phyloP scores from a whole-genome alignment of 2,888 invertebrate species.

The Tenthredo notha region DNA sequence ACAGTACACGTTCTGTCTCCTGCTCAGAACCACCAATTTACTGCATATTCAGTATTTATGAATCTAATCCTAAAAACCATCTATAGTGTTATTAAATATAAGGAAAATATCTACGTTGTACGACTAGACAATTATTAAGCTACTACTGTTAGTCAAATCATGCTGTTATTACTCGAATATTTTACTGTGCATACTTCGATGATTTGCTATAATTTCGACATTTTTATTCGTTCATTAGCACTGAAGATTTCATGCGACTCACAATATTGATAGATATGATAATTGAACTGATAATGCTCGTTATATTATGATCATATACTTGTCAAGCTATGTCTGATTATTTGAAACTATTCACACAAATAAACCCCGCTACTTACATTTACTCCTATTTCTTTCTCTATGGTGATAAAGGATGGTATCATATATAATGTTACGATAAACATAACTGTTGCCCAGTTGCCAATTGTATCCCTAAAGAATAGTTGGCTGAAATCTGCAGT shows the following conservation, averaged over 20 bases:
- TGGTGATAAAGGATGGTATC: slow-evolving; percentile 71
- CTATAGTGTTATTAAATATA: neutral
- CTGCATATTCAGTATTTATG: neutral
- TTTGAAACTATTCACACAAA: neutral
- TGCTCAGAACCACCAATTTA: neutral
- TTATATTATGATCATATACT: neutral
- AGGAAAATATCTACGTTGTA: neutral
- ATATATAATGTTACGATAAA: slow-evolving; percentile 72
- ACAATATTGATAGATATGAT: neutral
- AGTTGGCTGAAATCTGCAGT: slow-evolving; percentile 63
- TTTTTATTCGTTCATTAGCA: neutral
- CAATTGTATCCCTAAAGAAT: slow-evolving; percentile 63
- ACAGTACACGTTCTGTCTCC: neutral
- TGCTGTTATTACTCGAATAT: neutral
- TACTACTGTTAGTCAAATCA: slow-evolving; percentile 4
- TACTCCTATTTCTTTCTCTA: slow-evolving; percentile 74
- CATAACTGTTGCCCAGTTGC: slow-evolving; percentile 67
- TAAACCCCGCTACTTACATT: slow-evolving; percentile 67
- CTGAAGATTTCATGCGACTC: neutral
- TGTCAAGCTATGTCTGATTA: neutral
- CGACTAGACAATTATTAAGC: neutral
- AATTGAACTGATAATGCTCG: neutral
- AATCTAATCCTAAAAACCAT: neutral
- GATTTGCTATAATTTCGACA: neutral
- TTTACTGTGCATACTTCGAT: neutral